Evolutionary conservation across 2,888 invertebrate genomes (phyloP), one percentile per base, ranked within the genome.

Genomic region (Pyrocoelia pectoralis): DNA sequence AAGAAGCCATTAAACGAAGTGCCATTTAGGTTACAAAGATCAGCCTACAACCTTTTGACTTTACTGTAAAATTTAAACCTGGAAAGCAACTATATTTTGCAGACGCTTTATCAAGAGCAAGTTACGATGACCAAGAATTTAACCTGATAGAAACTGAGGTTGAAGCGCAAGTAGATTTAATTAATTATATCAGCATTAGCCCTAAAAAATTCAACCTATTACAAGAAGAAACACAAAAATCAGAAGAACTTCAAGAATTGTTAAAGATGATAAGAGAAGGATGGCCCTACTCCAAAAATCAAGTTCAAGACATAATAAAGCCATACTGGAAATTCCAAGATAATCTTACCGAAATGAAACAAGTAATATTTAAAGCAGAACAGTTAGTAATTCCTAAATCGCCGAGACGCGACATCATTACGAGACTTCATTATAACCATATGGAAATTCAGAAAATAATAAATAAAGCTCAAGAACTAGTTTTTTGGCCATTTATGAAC

Each of bases 1-100:
- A 38, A 38, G 12, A 38, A 38, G 38, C 38, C 38, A 38, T 8
- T 38, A 38, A 38, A 38, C n/a, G 38, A 38, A 38, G 38, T 38
- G n/a, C 38, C 38, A n/a, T 13, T 52, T 9, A 33, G 76, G 52
- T 72, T 76, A 18, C 50, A 49, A 50, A 19, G 19, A 18, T 15
- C 10, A 51, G 10, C 8, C 17, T 69, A 43, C 61, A 66, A 57
- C 28, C 15, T 17, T 67, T 67, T 60, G 59, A 58, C 40, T 43
- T 56, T 55, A 40, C 10, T 12, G 51, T 66, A 14, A 2, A 68
- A 71, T 68, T 61, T 38, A 77, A 66, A 50, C 75, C 73, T 4
- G 76, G 75, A 17, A 72, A 68, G 54, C 53, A 72, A 29, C 70
- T 77, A 67, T 59, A 67, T 33, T 66, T 76, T 18, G 74, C 74